Base-by-base conservation (phyloP, 2,888 invertebrate species). In the Xestia sexstrigata region DNA sequence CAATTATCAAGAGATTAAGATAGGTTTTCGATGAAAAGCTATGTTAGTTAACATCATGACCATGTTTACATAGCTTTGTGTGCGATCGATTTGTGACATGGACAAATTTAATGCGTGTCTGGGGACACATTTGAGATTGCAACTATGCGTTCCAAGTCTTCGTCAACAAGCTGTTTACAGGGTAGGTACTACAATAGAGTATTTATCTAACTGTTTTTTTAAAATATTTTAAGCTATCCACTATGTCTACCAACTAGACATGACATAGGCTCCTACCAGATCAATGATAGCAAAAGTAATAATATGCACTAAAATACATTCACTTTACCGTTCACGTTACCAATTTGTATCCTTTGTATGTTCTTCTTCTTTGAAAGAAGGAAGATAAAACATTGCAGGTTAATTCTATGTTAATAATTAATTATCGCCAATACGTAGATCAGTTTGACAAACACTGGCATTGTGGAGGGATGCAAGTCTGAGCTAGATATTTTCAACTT, bases 51-150 rank as follows among this genome's bases (percentile, higher is more conserved):
- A 42, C n/a, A 30, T 9, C 39, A 23, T 35, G 30, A 6, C 30
- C 17, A 35, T 77, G 23, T 67, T 76, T 26, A 30, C 20, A 39
- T 39, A 65, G 55, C 39, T 55, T 35, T 66, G 26, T 30, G 9
- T 58, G 26, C 35, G 66, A 58, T 47, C 6, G 26, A 58, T 58
- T 58, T 58, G 39, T 58, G 66, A 15, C 47, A 30, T 77, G 20
- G 39, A 42, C 20, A 15, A 20, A 42, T 30, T 55, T 11, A 49
- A 60, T 20, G 20, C 30, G n/a, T 7, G 15, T 77, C 58, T 42
- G 1, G 47, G 55, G 65, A 60, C 47, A n/a, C 39, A 60, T 77
- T 47, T 26, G 11, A 39, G 66, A 42, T 47, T 49, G 58, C n/a
- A 20, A 42, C 20, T 15, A 42, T 30, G 9, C 35, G 13, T 8